Evolutionary conservation across 2,113 vertebrate species (phyloP), one percentile per base, ranked within the genome.

Genomic region (Ursus arctos): DNA sequence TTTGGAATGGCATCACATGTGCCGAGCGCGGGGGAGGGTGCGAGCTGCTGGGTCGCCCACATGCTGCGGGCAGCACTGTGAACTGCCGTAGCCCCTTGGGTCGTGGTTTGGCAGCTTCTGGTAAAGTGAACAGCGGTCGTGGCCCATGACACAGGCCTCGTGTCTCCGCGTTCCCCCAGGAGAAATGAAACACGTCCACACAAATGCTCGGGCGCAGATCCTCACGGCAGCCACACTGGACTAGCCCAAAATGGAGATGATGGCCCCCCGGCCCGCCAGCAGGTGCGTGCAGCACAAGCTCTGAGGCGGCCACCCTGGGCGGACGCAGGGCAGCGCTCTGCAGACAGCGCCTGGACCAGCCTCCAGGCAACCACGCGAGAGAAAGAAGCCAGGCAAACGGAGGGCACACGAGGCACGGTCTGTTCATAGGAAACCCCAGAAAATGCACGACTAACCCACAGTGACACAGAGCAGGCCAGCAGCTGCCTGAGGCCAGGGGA

Each of bases 31-130:
- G 15, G 6, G 0, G 0, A 31, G 43, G 40, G 1, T 0, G 12
- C 2, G 13, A 4, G 28, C 24, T 0, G 0, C 67, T 1, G 4
- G 69, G 5, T 1, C 3, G 1, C 22, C 28, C 14, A 0, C 0
- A 7, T 2, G 0, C 43, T 3, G 9, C 5, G 12, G 40, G 51
- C 0, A 1, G 47, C 9, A 10, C 6, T 0, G 7, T 19, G 8
- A 22, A 19, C 2, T 3, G 26, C 22, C 0, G 65, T 16, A 7
- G 49, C 31, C 65, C 9, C 33, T 28, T 0, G 74, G 49, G 59
- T 0, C 7, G 8, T 28, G 0, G 21, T 7, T 7, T 10, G 16
- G 31, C 26, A 21, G 40, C 33, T 8, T 76, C 33, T 10, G 2
- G 1, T 0, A 4, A 2, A n/a, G 24, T 16, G 14, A 59, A 36